These are phyloP conservation scores for Lepidocyrtoides sp. DNA, from an alignment of 2,888 invertebrate species.

Conservation along the genomic window DNA sequence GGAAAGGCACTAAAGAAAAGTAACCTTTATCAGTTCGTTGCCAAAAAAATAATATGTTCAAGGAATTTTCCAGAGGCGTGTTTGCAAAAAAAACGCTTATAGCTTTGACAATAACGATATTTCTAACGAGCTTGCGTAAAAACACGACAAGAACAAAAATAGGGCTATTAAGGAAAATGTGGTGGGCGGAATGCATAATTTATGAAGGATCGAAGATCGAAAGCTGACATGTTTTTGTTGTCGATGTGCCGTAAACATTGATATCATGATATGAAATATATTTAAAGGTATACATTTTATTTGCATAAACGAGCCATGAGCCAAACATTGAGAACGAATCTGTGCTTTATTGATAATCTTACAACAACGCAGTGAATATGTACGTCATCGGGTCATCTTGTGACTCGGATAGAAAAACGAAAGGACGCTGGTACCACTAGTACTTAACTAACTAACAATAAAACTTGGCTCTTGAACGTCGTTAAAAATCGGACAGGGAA, in stretches of 20 bases:
- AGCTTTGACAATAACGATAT: conserved; percentile 17
- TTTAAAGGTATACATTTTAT: not conserved
- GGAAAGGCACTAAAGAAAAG: not conserved
- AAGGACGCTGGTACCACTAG: not conserved
- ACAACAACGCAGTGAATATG: too few relatives aligned
- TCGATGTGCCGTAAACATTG: conserved; percentile 14
- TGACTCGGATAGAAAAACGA: not conserved
- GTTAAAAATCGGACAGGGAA: conserved; percentile 36
- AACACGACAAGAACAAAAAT: conserved; percentile 48
- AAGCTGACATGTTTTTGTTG: conserved; percentile 17
- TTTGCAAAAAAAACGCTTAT: conserved; percentile 36
- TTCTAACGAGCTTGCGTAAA: conserved; percentile 31
- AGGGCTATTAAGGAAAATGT: conserved; percentile 49
- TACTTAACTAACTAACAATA: not conserved
- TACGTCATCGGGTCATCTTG: conserved; percentile 23
- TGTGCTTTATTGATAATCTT: too few relatives aligned
- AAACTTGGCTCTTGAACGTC: conserved; percentile 3
- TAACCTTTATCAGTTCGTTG: not conserved
- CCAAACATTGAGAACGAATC: conserved; percentile 6
- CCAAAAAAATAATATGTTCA: conserved; percentile 50
- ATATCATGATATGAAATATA: not conserved
- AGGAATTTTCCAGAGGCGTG: conserved; percentile 54
- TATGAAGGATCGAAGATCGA: conserved; percentile 54
- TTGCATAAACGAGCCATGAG: too few relatives aligned
- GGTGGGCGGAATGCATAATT: conserved; percentile 67